These are phyloP conservation scores for Pogona vitticeps DNA, from an alignment of 2,113 vertebrate genomes.

Conservation along the genomic window DNA sequence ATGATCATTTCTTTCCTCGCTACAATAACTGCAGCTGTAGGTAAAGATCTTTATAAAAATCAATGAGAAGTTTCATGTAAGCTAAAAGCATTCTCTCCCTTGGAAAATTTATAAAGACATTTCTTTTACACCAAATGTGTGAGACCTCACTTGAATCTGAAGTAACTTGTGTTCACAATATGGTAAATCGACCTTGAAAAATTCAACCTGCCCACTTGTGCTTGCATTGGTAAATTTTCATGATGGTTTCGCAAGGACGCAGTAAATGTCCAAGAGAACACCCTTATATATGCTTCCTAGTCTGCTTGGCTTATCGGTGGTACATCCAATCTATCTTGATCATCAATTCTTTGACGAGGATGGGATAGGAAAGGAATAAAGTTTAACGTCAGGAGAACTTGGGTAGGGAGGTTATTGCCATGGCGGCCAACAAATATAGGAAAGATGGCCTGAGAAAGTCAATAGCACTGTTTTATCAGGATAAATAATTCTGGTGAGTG, in stretches of 20 bases:
- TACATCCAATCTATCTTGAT: slow-evolving; percentile 25
- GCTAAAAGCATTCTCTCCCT: background rate
- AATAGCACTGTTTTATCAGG: background rate
- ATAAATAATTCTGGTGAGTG: background rate
- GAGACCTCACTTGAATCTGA: background rate
- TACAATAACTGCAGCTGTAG: background rate
- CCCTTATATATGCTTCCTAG: background rate
- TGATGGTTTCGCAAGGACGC: slow-evolving; percentile 7
- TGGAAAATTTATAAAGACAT: slow-evolving; percentile 16
- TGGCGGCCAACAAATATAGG: background rate
- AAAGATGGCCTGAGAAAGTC: background rate
- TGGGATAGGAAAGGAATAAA: background rate
- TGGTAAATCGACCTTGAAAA: slow-evolving; percentile 21
- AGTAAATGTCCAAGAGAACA: slow-evolving; percentile 11
- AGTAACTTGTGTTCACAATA: slow-evolving; percentile 8
- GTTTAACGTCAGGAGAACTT: slow-evolving; percentile 6
- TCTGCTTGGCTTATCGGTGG: background rate
- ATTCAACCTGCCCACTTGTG: background rate
- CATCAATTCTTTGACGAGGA: slow-evolving; percentile 21
- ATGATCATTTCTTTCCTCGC: background rate
- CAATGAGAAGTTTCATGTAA: slow-evolving; percentile 21
- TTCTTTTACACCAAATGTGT: slow-evolving; percentile 1
- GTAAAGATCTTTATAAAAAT: slow-evolving; percentile 25
- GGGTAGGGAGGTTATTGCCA: background rate
- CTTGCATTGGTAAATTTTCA: slow-evolving; percentile 16